phyloP scores from a whole-genome alignment of 2,888 invertebrate genomes.

The Metellina segmentata region DNA sequence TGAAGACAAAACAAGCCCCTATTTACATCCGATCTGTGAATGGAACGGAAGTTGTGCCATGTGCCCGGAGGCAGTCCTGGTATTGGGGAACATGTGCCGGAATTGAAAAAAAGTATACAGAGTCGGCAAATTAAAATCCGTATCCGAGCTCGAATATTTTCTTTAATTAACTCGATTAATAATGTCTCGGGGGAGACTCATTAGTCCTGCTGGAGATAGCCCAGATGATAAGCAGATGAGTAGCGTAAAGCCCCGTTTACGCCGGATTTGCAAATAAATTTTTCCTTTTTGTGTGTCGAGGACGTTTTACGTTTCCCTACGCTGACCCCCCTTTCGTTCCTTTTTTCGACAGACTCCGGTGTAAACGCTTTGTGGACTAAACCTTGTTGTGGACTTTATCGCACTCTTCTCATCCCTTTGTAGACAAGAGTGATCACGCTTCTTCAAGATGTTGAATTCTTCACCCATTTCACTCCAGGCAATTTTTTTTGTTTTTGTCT shows the following conservation, averaged over 20 bases:
- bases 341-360: too few relatives aligned
- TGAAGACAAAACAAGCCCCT: not conserved
- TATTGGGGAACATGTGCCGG: not conserved
- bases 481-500: too few relatives aligned
- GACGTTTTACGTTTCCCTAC: too few relatives aligned
- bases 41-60: slow-evolving; percentile 23
- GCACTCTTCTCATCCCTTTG: too few relatives aligned
- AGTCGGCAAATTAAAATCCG: not conserved
- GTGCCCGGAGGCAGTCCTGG: not conserved
- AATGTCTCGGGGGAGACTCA: not conserved
- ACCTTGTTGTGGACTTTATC: too few relatives aligned
- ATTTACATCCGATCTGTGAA: slow-evolving; percentile 2
- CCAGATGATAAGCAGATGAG: not conserved
- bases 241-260: not conserved
- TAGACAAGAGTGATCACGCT: too few relatives aligned
- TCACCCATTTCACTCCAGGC: too few relatives aligned
- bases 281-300: too few relatives aligned
- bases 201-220: not conserved
- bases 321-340: too few relatives aligned
- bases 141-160: not conserved
- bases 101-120: not conserved
- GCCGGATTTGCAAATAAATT: too few relatives aligned
- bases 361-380: too few relatives aligned
- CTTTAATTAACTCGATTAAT: not conserved
- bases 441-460: too few relatives aligned